A percentile compares a stretch with the other conserved stretches of the same genome.
These are phyloP conservation scores for Papilio dardanus DNA, from an alignment of 1,140 invertebrate genomes.

Conservation along the genomic window DNA sequence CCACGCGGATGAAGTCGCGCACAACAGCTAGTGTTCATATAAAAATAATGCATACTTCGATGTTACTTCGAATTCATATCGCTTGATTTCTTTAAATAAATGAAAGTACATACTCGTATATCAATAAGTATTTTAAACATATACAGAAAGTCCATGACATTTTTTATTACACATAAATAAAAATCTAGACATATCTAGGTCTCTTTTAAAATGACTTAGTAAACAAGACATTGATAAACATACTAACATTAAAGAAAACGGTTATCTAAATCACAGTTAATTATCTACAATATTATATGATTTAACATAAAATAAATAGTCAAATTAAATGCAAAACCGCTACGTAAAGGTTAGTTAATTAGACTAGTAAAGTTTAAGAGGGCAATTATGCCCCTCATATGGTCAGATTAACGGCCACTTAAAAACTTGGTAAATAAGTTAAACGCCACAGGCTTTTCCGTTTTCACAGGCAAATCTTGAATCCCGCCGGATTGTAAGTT, in stretches of 20 bases:
- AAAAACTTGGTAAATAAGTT: constrained; percentile 29
- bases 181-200: constrained; percentile 5
- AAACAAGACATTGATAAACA: constrained; percentile 12
- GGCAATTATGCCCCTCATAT: constrained; percentile 32
- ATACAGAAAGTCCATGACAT: too few relatives aligned
- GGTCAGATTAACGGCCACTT: constrained; percentile 36
- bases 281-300: neutral
- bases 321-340: constrained; percentile 32
- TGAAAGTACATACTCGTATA: too few relatives aligned
- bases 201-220: neutral
- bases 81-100: too few relatives aligned
- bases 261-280: constrained; percentile 11
- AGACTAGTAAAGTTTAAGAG: constrained; percentile 30
- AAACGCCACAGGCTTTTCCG: constrained; percentile 6
- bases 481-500: neutral
- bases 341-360: constrained; percentile 28
- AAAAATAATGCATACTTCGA: too few relatives aligned
- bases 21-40: too few relatives aligned
- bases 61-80: too few relatives aligned
- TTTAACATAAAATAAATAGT: constrained; percentile 32
- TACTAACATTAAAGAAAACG: neutral
- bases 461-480: neutral
- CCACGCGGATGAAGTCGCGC: too few relatives aligned
- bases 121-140: too few relatives aligned
- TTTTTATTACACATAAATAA: neutral